Percentiles rank a stretch among this genome's conserved stretches.
Evolutionary conservation across 2,888 invertebrate genomes (phyloP).

Genomic region (Buathra laborator): DNA sequence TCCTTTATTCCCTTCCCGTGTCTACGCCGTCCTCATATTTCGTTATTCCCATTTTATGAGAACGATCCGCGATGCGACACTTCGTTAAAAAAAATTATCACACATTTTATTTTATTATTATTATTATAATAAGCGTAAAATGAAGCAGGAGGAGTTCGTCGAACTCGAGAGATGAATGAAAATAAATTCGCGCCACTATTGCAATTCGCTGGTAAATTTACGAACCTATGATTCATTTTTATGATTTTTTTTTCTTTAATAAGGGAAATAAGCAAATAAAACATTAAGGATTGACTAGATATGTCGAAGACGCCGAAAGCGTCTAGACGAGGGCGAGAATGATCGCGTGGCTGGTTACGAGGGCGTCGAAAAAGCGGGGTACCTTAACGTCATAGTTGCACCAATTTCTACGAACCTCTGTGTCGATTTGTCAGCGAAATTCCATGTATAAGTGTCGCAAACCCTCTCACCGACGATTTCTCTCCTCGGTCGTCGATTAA

Average conservation of each 20-base stretch:
- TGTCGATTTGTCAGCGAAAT: conserved; percentile 47
- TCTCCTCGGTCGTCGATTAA: conserved; percentile 9
- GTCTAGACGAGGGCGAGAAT: background rate
- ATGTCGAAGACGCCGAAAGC: background rate
- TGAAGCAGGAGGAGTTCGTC: conserved; percentile 23
- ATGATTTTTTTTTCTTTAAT: background rate
- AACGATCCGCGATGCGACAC: background rate
- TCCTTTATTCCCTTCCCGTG: background rate
- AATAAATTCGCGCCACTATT: background rate
- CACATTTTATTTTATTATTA: background rate
- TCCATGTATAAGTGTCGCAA: conserved; percentile 58
- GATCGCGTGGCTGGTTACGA: conserved; percentile 17
- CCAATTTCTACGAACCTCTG: conserved; percentile 55
- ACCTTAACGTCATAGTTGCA: background rate
- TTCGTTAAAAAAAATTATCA: background rate
- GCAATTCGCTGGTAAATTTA: background rate
- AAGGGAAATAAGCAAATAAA: background rate
- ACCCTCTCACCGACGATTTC: conserved; percentile 34
- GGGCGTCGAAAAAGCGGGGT: conserved; percentile 1
- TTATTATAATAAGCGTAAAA: background rate
- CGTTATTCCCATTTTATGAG: background rate
- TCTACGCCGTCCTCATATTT: conserved; percentile 10
- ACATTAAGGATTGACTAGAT: background rate
- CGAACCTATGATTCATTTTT: background rate
- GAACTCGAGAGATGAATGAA: conserved; percentile 49